Evolutionary conservation across 2,797 vertebrate species (phyloP), one percentile per base, ranked within the genome.

Genomic region (Sebastes taczanowskii): DNA sequence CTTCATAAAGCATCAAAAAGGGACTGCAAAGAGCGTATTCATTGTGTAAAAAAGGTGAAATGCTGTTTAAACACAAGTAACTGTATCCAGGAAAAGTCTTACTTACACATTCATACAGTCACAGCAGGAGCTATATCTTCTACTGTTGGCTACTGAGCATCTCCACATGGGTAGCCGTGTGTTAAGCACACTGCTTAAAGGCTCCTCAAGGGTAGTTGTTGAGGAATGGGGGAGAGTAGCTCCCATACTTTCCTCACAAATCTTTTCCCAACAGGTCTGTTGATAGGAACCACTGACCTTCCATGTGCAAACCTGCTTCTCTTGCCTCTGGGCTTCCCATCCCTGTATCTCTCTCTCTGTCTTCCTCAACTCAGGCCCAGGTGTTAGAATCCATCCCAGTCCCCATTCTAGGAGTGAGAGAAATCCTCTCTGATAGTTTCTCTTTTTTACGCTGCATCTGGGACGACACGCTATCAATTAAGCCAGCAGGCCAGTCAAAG

Each of bases 401-500:
- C 46, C 77, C 77, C 81, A 64, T 74, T 87, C 70, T 58, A 59
- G 60, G 59, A 80, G 64, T 80, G 84, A 91, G 29, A 81, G 35
- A 88, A 87, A 88, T 80, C 42, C 38, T 71, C 73, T 84, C 53
- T 34, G 80, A 86, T 81, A 55, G 63, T 75, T 89, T 67, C 34
- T 82, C 22, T 79, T 79, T 76, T 86, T 84, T 81, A 25, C 75
- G 27, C 71, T 61, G 78, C 83, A 90, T 92, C 84, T 90, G 86
- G 79, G 67, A 89, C 30, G 32, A 76, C 69, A 77, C 77, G 81
- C 88, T 91, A 94, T 94, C 93, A 95, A 93, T 95, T 94, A 94
- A 86, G 42, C 55, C 74, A 75, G 84, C 81, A 74, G 72, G 79
- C 74, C 69, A 88, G 90, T 94, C 88, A 82, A 85, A 91, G 81